Evolutionary conservation across 2,797 vertebrate genomes (phyloP), one percentile per base, ranked within the genome.

Genomic region (Telmatherina bonti): DNA sequence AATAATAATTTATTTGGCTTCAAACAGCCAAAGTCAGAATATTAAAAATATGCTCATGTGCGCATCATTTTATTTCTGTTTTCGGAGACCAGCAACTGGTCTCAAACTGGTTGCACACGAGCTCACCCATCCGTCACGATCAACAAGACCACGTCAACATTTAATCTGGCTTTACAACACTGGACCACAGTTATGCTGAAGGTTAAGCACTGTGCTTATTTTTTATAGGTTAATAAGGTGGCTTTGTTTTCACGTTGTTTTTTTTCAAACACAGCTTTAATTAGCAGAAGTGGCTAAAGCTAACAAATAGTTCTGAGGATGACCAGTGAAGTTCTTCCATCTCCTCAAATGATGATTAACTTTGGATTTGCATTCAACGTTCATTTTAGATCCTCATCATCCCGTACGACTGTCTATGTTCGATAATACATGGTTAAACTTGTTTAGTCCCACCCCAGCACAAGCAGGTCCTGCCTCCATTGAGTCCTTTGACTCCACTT

Each of bases 101-200:
- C 18, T 7, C 41, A 41, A 16, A 41, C 18, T 1, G 20, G 36
- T 41, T 41, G 16, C 51, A 15, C 7, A 5, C 26, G 6, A 5
- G 15, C 26, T 12, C 22, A 9, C 47, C 22, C 22, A 60, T 67
- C 65, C 8, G 12, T 30, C 2, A n/a, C 47, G 38, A 51, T 74
- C 65, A 78, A 64, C 29, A 55, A 58, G 60, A 51, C 38, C 45
- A 35, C 73, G 63, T 78, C 58, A 67, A 30, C 60, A 56, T 86
- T 62, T 67, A 74, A 84, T 76, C 62, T 73, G 64, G 20, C 24
- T 47, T 77, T 62, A 59, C 70, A 74, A 61, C 70, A 80, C 73
- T 75, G 78, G 72, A 53, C 74, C 67, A 76, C 68, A 47, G 74
- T 74, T 79, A 72, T 29, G 64, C n/a, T 6, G 31, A 29, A 72